Evolutionary conservation across 1,140 invertebrate species (phyloP), one percentile per base, ranked within the genome.

Genomic region (Thaumatotibia leucotreta): DNA sequence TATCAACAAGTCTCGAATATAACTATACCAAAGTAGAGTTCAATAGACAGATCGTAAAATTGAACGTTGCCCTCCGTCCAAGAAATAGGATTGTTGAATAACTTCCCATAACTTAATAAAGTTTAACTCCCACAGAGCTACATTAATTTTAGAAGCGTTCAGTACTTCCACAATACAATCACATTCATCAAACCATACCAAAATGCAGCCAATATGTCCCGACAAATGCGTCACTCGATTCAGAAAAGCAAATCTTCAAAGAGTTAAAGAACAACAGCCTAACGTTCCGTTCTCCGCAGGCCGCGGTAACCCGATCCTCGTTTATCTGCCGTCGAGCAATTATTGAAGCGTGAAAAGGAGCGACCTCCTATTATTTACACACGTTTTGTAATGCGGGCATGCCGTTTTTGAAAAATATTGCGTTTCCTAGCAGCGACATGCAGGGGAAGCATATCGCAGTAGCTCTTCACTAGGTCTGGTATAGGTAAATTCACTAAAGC

Each of bases 271-370:
- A 79, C 69, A 65, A 74, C 77, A 76, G 73, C 80, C 78, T 72
- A 61, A 62, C 75, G 80, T 80, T 79, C 82, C 74, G 73, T 80
- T 76, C 70, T 73, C 75, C 67, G 66, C 75, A 65, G 65, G 71
- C 68, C 61, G 65, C 63, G 32, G 88, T 83, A 91, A 91, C 77
- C 29, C 69, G 80, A 91, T 80, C 81, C 79, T 78, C 88, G 84
- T 87, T 91, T 88, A 89, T 91, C 86, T 89, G 86, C 84, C 77
- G 85, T 84, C 82, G 83, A 89, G 82, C 88, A 91, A 91, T 91
- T 89, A 91, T 88, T 91, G 88, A 91, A 87, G 88, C 88, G 88
- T 88, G 88, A 89, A 91, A 91, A 91, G 86, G 82, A 87, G 73
- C 84, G 86, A 89, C 86, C 83, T 87, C 82, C 84, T 89, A 89